Evolutionary conservation across 2,888 invertebrate species (phyloP).

Genomic region (Nomada fabriciana): DNA sequence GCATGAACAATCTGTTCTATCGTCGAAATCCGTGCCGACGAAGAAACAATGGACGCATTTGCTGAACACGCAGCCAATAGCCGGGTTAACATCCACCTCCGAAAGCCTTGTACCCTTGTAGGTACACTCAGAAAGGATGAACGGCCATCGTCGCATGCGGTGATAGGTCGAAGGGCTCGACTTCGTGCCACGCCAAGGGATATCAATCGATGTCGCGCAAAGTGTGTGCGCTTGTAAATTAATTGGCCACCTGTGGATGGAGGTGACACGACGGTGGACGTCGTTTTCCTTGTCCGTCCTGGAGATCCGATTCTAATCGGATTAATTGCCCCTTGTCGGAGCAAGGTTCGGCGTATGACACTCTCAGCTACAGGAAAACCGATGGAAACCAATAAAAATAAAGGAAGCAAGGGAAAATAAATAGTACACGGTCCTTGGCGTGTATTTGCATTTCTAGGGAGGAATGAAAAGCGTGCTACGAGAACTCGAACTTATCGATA

Average conservation of each 20-base stretch:
- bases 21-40: constrained; percentile 7
- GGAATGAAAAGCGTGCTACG: not conserved
- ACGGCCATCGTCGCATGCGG: constrained; percentile 39
- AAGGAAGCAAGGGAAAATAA: not conserved
- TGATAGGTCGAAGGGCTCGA: constrained; percentile 61
- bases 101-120: constrained; percentile 29
- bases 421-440: not conserved
- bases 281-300: constrained; percentile 69
- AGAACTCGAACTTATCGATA: not conserved
- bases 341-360: not conserved
- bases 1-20: not conserved
- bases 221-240: constrained; percentile 78
- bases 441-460: constrained; percentile 12
- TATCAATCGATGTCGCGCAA: constrained; percentile 78
- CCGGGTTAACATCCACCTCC: constrained; percentile 1
- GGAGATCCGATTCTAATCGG: constrained; percentile 73
- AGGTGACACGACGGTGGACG: constrained; percentile 60
- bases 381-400: too few relatives aligned
- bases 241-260: constrained; percentile 80
- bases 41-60: constrained; percentile 40
- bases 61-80: constrained; percentile 38
- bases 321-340: constrained; percentile 61
- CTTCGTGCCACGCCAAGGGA: constrained; percentile 66
- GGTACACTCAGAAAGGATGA: constrained; percentile 43
- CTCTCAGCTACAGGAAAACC: not conserved